Evolutionary conservation across 2,888 invertebrate genomes (phyloP).

Genomic region (Diaphora mendica): DNA sequence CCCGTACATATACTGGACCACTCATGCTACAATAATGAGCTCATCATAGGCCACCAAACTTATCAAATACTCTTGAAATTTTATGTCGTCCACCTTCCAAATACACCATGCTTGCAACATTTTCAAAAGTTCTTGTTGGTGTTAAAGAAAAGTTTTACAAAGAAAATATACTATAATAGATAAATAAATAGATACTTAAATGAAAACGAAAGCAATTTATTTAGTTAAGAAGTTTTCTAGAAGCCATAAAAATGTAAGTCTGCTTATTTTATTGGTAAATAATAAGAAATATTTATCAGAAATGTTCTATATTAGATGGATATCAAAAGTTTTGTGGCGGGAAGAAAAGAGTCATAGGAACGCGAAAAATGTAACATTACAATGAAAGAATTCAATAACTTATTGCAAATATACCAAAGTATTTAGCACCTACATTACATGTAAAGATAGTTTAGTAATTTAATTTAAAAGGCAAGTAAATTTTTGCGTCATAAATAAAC

Average conservation of each 20-base stretch:
- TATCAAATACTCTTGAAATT: background rate
- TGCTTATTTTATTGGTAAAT: background rate
- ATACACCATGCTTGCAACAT: background rate
- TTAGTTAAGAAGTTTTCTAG: background rate
- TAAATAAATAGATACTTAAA: background rate
- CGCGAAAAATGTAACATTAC: background rate
- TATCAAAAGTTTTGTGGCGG: background rate
- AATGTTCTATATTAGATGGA: background rate
- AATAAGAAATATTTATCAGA: background rate
- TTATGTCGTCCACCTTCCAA: background rate
- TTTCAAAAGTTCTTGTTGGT: background rate
- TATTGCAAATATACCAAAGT: background rate
- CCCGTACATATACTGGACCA: constrained; percentile 24
- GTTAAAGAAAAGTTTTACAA: background rate
- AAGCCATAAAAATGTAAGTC: background rate
- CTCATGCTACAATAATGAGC: background rate
- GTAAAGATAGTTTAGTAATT: too few species aligned
- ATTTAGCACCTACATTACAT: background rate
- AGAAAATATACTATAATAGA: background rate
- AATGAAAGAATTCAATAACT: background rate
- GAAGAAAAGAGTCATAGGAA: background rate
- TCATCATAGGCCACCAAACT: constrained; percentile 3
- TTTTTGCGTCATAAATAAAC: too few species aligned
- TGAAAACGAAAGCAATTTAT: background rate
- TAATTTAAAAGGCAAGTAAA: too few species aligned